These are phyloP conservation scores for Cheilosia impressa DNA, from an alignment of 2,888 invertebrate species.

Conservation along the genomic window DNA sequence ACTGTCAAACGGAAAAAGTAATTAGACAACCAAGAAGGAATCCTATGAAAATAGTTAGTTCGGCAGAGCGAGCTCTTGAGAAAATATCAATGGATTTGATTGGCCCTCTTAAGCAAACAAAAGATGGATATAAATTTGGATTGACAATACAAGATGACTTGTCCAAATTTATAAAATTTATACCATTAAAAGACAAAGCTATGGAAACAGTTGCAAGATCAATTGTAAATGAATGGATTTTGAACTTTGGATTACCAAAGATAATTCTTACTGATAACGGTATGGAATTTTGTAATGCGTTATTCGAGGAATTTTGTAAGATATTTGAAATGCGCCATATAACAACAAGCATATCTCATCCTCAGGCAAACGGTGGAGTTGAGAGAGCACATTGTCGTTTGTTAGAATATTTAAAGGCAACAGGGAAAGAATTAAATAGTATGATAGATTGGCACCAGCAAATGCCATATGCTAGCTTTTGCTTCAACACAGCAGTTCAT, in stretches of 20 bases:
- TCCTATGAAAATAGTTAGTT: slow-evolving; percentile 40
- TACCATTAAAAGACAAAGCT: slow-evolving; percentile 11
- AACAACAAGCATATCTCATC: slow-evolving; percentile 37
- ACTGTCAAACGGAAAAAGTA: slow-evolving; percentile 41
- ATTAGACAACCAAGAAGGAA: slow-evolving; percentile 31
- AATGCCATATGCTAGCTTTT: slow-evolving; percentile 44
- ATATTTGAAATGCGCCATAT: slow-evolving; percentile 27
- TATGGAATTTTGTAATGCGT: slow-evolving; percentile 20
- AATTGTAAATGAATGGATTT: slow-evolving; percentile 15
- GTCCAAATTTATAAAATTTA: slow-evolving; percentile 1
- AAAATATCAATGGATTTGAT: slow-evolving; percentile 48
- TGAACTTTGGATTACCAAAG: slow-evolving; percentile 16
- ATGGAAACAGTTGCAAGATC: neutral
- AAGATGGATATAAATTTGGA: slow-evolving; percentile 36
- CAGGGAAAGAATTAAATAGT: slow-evolving; percentile 28
- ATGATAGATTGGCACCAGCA: slow-evolving; percentile 14
- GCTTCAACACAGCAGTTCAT: slow-evolving; percentile 40
- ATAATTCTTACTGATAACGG: slow-evolving; percentile 25
- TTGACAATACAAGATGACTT: neutral
- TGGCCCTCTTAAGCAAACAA: slow-evolving; percentile 33
- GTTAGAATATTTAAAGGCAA: slow-evolving; percentile 45
- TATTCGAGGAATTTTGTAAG: slow-evolving; percentile 29
- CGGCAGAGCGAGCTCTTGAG: slow-evolving; percentile 42
- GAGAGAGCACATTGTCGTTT: slow-evolving; percentile 33
- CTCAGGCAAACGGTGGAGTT: slow-evolving; percentile 38